Conservation (phyloP, 2,113 vertebrate genomes). For the Eretmochelys imbricata region DNA sequence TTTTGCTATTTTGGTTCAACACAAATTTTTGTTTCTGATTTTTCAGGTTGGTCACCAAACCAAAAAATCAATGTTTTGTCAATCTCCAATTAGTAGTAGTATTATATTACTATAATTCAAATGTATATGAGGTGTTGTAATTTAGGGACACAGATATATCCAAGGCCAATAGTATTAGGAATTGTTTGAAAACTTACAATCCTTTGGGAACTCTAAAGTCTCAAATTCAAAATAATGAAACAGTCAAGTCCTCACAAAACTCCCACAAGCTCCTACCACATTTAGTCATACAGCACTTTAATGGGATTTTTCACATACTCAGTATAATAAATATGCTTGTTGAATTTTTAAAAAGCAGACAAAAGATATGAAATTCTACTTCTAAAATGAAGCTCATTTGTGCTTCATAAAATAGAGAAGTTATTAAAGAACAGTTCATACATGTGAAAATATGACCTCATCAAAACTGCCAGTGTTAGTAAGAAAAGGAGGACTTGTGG, state of each 20-base stretch:
- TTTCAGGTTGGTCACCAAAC: neutral
- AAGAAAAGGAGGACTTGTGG: neutral
- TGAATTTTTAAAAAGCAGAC: neutral
- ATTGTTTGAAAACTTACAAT: neutral
- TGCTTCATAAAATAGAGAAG: neutral
- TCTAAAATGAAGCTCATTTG: neutral
- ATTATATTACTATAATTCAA: neutral
- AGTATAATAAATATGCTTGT: neutral
- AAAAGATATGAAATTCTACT: neutral
- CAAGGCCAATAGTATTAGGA: neutral
- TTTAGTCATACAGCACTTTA: neutral
- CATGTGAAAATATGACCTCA: constrained; percentile 4
- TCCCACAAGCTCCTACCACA: neutral
- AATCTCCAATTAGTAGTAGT: neutral
- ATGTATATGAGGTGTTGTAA: neutral
- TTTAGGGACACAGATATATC: neutral
- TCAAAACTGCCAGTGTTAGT: neutral
- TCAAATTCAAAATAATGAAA: neutral
- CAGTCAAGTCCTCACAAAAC: neutral
- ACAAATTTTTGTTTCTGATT: neutral
- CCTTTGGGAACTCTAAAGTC: neutral
- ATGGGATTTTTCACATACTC: neutral
- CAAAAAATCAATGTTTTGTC: neutral
- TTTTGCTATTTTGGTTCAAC: neutral
- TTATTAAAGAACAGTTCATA: neutral